phyloP scores from a whole-genome alignment of 2,797 vertebrate genomes.

The Enteromius viviparus region DNA sequence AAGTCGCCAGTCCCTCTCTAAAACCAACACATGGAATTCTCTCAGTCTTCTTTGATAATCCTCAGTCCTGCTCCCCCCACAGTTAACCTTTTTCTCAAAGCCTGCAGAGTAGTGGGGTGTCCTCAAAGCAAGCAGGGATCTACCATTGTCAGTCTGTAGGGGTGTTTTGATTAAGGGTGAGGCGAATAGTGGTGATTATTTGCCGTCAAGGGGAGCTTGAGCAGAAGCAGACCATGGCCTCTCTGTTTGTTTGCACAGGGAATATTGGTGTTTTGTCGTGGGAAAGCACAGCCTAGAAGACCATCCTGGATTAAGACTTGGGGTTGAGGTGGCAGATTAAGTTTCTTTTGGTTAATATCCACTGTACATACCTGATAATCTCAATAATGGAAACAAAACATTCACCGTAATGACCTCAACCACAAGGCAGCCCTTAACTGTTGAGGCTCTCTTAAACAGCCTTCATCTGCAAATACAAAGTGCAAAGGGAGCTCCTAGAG shows the following conservation, averaged over 20 bases:
- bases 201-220: slow-evolving; percentile 39
- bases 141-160: slow-evolving; percentile 22
- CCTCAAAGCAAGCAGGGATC: slow-evolving; percentile 29
- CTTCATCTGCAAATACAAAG: slow-evolving; percentile 32
- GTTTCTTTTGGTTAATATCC: slow-evolving; percentile 54
- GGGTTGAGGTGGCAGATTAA: slow-evolving; percentile 50
- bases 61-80: slow-evolving; percentile 25
- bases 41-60: slow-evolving; percentile 47
- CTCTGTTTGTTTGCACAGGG: slow-evolving; percentile 37
- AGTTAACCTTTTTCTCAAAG: not conserved
- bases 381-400: slow-evolving; percentile 54
- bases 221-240: slow-evolving; percentile 32
- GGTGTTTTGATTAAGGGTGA: slow-evolving; percentile 47
- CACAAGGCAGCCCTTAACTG: slow-evolving; percentile 30
- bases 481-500: slow-evolving; percentile 30
- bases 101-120: slow-evolving; percentile 38
- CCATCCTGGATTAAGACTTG: slow-evolving; percentile 32
- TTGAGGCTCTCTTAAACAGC: slow-evolving; percentile 7
- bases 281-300: slow-evolving; percentile 35
- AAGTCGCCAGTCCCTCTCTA: slow-evolving; percentile 11
- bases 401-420: slow-evolving; percentile 45
- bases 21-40: slow-evolving; percentile 46
- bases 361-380: slow-evolving; percentile 57
- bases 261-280: slow-evolving; percentile 47
- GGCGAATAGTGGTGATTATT: slow-evolving; percentile 47